Evolutionary conservation across 2,888 invertebrate species (phyloP), one percentile per base, ranked within the genome.

Genomic region (Acanthosepion esculentum): DNA sequence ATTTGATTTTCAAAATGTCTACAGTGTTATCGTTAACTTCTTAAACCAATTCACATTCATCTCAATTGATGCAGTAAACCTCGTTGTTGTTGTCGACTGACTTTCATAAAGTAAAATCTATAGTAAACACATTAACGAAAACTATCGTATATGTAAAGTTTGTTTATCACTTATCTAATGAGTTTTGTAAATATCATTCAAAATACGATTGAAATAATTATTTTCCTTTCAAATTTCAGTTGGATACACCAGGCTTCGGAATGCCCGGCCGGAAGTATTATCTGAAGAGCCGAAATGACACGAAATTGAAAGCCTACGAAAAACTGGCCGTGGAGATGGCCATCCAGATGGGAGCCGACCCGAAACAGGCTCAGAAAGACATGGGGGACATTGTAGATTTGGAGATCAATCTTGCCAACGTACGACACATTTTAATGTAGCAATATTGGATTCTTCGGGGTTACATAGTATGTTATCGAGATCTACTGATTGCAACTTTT

Each of bases 341-440:
- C 0, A 98, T 98, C 0, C 98, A 99, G 18, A 97, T 99, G 91
- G 99, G 99, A 15, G 99, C 98, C 0, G 98, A 98, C 96, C 98
- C 98, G 95, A 97, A 97, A 0, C 97, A 97, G 48, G 98, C 99
- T 0, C 98, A 98, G 95, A 97, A 97, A 5, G 99, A 99, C 96
- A 98, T 99, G 78, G 98, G 98, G 94, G 98, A 98, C 94, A 98
- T 99, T 0, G 98, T 99, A 64, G 98, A 98, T 64, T 99, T 99
- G 96, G 99, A 99, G 97, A 99, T 98, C 0, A 98, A 98, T 96
- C 97, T 99, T 95, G 99, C 99, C 0, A 98, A 99, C 97, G 99
- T 99, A 98, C 98, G 98, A 48, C 78, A 78, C n/a, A 78, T 78
- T 78, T 98, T 94, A 95, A 92, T 78, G n/a, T 78, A n/a, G n/a